Conservation (phyloP, 2,888 invertebrate genomes). For the Ophion ventricosus region DNA sequence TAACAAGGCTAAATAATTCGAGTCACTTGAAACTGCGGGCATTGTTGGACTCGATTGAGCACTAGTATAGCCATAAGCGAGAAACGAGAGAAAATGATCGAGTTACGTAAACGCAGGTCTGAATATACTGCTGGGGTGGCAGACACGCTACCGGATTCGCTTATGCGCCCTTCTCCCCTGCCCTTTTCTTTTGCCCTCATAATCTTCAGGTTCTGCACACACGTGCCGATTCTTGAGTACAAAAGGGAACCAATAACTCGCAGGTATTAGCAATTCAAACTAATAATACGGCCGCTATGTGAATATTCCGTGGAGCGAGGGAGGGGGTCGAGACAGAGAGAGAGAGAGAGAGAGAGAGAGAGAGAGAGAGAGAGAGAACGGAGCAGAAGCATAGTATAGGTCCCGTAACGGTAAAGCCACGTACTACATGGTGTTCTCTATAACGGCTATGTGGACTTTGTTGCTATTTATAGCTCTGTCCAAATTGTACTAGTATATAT, state of each 20-base stretch:
- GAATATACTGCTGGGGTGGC: conserved; percentile 57
- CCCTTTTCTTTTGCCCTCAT: neutral
- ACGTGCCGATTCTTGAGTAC: conserved; percentile 53
- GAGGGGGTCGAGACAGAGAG: neutral
- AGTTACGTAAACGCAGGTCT: conserved; percentile 57
- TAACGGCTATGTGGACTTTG: conserved; percentile 20
- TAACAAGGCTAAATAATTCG: conserved; percentile 30
- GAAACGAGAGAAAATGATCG: conserved; percentile 50
- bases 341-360: neutral
- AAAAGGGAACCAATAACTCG: conserved; percentile 63
- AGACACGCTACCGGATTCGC: conserved; percentile 47
- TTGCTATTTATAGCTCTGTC: conserved; percentile 37
- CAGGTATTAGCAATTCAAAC: conserved; percentile 64
- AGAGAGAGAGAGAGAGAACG: neutral
- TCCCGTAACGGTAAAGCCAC: conserved; percentile 28
- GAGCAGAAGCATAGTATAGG: neutral
- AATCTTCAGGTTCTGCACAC: conserved; percentile 19
- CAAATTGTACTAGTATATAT: conserved; percentile 15
- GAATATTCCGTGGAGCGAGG: conserved; percentile 32
- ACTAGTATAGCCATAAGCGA: conserved; percentile 39
- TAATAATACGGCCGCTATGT: conserved; percentile 61
- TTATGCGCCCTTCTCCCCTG: conserved; percentile 16
- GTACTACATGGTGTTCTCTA: conserved; percentile 29
- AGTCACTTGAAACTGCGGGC: conserved; percentile 30
- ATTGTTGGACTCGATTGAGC: conserved; percentile 60